Evolutionary conservation across 35 echinoderm and acorn worm species (phyloP), one percentile per base, ranked within the genome.

Genomic region (Eucidaris tribuloides): DNA sequence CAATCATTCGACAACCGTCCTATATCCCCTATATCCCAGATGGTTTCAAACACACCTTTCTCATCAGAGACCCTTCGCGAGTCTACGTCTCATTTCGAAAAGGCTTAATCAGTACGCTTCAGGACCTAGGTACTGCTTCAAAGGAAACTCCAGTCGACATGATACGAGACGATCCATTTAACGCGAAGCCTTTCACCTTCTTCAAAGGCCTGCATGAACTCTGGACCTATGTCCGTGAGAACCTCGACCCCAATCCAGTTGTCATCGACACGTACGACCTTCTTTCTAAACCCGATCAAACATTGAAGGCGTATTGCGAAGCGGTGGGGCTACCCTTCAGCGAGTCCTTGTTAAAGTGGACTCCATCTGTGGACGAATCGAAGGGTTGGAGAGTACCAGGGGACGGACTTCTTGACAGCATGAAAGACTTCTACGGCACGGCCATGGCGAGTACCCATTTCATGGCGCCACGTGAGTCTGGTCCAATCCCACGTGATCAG

Each of bases 241-340:
- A 87, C 35, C 6, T 85, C 0, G 89, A 59, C 14, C 44, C 62
- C 0, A 41, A 84, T 2, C 77, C 89, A 1, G 35, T 86, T 7
- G 52, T 92, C 20, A 76, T 92, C 7, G 89, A 92, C 59, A 20
- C 76, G 5, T 82, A 92, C 46, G 89, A 92, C 32, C 60, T 92
- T 1, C 13, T 86, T 4, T 34, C 44, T 31, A 81, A 92, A 34
- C 89, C 89, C 2, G 71, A 28, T 29, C 48, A 58, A 4, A 58
- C 81, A 9, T 20, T 92, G 24, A 72, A 52, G 42, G 9, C 48
- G 22, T 86, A 64, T 46, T 92, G 82, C 52, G 15, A 72, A 39
- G 49, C 45, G 19, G 63, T 79, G 1, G 62, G 78, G 19, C 35
- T 92, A 11, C 82, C 71, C 17, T 92, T 70, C 45, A 45, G 33